Conservation (phyloP, 2,888 invertebrate genomes). For the Smittia aterrima region DNA sequence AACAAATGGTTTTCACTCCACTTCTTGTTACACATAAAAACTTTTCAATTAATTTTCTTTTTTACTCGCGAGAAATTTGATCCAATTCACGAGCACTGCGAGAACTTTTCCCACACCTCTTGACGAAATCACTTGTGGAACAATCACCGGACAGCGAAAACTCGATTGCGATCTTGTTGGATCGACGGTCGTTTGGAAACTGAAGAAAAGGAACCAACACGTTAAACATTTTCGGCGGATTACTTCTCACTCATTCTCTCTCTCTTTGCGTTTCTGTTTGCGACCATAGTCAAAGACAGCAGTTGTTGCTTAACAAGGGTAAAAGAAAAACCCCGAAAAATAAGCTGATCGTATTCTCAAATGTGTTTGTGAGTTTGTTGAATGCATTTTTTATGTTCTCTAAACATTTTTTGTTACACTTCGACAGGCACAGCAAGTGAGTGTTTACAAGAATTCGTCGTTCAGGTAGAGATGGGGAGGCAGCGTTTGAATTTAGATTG, state of each 20-base stretch:
- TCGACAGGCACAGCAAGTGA: conserved; percentile 33
- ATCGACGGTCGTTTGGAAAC: conserved; percentile 34
- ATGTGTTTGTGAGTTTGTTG: conserved; percentile 1
- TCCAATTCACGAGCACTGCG: conserved; percentile 28
- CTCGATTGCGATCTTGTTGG: neutral
- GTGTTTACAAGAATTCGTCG: neutral
- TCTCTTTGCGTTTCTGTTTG: conserved; percentile 1
- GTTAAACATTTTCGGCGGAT: neutral
- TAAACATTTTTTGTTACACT: conserved; percentile 28
- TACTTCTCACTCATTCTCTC: conserved; percentile 20
- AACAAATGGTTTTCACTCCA: conserved; percentile 31
- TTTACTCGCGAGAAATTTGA: conserved; percentile 20
- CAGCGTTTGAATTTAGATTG: no score
- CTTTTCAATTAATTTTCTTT: conserved; percentile 4
- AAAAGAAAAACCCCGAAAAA: conserved; percentile 2
- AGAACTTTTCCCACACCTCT: conserved; percentile 33
- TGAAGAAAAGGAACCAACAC: conserved; percentile 26
- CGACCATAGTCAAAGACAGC: neutral
- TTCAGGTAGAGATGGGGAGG: conserved; percentile 17
- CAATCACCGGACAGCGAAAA: neutral
- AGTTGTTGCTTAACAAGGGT: conserved; percentile 25
- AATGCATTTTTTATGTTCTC: conserved; percentile 10
- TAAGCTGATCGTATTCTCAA: neutral
- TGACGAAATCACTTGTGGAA: neutral
- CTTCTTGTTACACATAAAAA: conserved; percentile 14